Base-by-base conservation (phyloP, 2,888 invertebrate genomes). In the Caenorhabditis becei region DNA sequence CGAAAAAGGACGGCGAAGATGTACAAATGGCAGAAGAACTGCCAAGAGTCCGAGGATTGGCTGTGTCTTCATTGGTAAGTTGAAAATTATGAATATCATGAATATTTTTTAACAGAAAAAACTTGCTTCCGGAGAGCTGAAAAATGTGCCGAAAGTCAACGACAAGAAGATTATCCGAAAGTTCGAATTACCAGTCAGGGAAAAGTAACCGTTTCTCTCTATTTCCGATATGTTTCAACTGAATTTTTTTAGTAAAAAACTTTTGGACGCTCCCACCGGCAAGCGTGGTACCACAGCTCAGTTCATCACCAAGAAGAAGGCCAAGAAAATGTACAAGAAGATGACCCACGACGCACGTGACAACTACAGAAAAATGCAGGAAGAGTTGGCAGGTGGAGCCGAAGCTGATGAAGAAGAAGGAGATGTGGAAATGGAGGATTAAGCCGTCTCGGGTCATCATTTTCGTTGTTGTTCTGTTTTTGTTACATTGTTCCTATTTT, bases 331-430 rank as follows among this genome's bases (percentile, higher is more conserved):
- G 75, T 75, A 75, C 66, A 80, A 80, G 18, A 74, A 58, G 58
- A 80, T 80, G 80, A 80, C 80, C n/a, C 80, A 80, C 28, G 80
- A 80, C 44, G 80, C 80, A 0, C 24, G 80, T n/a, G 80, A 80
- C 11, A 63, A 59, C 8, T 80, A 56, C 59, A 24, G 63, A 44
- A 80, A 80, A 41, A 49, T 80, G 24, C 67, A 79, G 35, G 71
- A 41, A 16, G 79, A 79, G 26, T 18, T 59, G 66, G 71, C 66
- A 20, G 74, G 20, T 26, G 32, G 24, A 14, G 63, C 18, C 5
- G 72, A 37, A 20, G 65, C 35, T 8, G 72, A 49, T 8, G 79
- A 51, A n/a, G 61, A 66, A 16, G 72, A 58, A 8, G 79, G 37
- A 14, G 80, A 66, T 16, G 77, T 51, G n/a, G 58, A 74, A 44